A percentile compares a stretch with the other conserved stretches of the same genome.
Evolutionary conservation across 2,797 vertebrate genomes (phyloP).

Genomic region (Brachyrhaphis roseni): DNA sequence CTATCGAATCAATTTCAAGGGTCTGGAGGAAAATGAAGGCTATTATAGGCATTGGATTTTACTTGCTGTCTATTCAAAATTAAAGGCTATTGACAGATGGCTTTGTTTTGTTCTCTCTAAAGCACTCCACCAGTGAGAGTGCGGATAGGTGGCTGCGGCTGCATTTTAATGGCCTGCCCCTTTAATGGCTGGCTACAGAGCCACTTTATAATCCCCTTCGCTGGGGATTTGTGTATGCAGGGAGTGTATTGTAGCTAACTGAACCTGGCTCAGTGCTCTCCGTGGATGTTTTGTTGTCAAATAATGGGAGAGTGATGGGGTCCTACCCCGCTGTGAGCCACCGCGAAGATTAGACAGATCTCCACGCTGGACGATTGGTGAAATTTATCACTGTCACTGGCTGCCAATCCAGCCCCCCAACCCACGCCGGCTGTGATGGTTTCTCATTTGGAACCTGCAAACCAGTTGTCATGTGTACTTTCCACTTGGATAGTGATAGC

Average conservation of each 20-base stretch:
- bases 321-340: conserved; percentile 68
- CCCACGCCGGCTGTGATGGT: conserved; percentile 48
- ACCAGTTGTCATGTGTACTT: conserved; percentile 78
- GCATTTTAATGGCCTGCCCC: conserved; percentile 66
- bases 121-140: conserved; percentile 48
- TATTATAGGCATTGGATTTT: conserved; percentile 62
- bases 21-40: conserved; percentile 65
- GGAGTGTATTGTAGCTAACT: conserved; percentile 66
- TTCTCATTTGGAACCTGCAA: conserved; percentile 75
- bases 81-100: conserved; percentile 72
- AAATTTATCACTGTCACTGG: conserved; percentile 79
- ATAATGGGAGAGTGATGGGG: conserved; percentile 78
- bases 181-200: conserved; percentile 60
- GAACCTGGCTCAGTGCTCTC: conserved; percentile 66
- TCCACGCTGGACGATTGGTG: conserved; percentile 74
- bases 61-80: conserved; percentile 71
- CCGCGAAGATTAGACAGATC: conserved; percentile 74
- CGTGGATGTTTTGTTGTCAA: conserved; percentile 77
- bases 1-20: conserved; percentile 73
- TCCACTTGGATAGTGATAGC: conserved; percentile 73
- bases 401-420: conserved; percentile 58
- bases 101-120: conserved; percentile 68
- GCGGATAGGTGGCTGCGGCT: conserved; percentile 55
- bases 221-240: conserved; percentile 70
- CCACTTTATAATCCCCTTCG: conserved; percentile 59